Conservation (phyloP, 2,113 vertebrate genomes). For the Chaetops frenatus region DNA sequence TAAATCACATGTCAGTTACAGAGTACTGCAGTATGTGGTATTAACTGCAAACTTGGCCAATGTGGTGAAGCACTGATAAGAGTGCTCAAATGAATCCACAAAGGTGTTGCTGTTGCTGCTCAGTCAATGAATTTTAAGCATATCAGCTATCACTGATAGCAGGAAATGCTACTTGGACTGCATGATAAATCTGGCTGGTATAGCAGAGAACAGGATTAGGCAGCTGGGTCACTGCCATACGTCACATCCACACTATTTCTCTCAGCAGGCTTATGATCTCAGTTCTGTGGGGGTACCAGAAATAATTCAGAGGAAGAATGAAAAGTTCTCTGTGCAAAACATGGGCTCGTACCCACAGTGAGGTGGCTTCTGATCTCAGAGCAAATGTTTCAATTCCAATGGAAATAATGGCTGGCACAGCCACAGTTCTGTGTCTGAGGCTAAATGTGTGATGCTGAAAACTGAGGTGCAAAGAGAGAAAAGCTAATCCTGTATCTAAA, state of each 20-base stretch:
- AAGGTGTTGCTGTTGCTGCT: background rate
- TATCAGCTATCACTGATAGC: background rate
- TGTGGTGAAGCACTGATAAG: background rate
- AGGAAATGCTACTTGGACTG: background rate
- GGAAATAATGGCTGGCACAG: background rate
- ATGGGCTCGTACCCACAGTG: accelerated
- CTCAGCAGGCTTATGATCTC: background rate
- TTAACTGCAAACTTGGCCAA: background rate
- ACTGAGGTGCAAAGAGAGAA: background rate
- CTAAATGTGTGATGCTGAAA: background rate
- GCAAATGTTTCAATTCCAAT: background rate
- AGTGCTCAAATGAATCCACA: background rate
- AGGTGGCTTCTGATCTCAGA: background rate
- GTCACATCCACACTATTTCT: background rate
- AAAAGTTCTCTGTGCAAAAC: background rate
- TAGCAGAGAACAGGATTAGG: background rate
- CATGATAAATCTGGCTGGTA: background rate
- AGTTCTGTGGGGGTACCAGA: background rate
- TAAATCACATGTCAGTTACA: background rate
- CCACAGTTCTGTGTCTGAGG: background rate
- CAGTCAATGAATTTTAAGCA: background rate
- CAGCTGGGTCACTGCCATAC: background rate
- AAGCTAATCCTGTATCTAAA: background rate
- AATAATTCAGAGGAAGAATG: background rate
- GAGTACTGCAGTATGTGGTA: background rate